These are phyloP conservation scores for Girardia tigrina DNA, from an alignment of 2,888 invertebrate species.

Conservation along the genomic window DNA sequence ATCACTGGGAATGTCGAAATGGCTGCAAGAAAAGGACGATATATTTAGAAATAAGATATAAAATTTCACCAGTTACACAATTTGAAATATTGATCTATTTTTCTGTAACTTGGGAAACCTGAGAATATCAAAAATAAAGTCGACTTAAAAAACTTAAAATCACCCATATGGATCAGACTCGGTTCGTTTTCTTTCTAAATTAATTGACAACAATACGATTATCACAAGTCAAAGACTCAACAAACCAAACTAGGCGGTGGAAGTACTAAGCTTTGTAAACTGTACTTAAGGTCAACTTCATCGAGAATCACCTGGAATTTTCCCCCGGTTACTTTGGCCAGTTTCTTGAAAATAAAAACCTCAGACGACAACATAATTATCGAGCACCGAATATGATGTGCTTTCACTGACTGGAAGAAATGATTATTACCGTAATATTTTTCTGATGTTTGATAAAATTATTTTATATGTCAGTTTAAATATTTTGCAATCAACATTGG, in stretches of 20 bases:
- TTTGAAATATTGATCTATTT: not conserved
- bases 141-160: not conserved
- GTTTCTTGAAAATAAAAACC: constrained; percentile 71
- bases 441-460: too few relatives aligned
- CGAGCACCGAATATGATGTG: constrained; percentile 54
- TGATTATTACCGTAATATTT: too few relatives aligned
- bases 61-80: constrained; percentile 8
- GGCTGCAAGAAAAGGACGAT: not conserved
- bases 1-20: not conserved
- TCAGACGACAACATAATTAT: constrained; percentile 89
- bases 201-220: too few relatives aligned
- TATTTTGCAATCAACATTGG: too few relatives aligned
- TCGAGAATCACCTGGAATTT: not conserved
- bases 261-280: not conserved
- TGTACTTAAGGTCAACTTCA: not conserved
- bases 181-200: constrained; percentile 11
- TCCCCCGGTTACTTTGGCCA: constrained; percentile 68
- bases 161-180: not conserved
- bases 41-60: not conserved
- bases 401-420: too few relatives aligned
- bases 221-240: not conserved
- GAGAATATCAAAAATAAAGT: not conserved
- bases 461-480: too few relatives aligned
- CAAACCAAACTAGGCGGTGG: not conserved
- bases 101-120: not conserved